These are phyloP conservation scores for Orthosia gothica DNA, from an alignment of 2,888 invertebrate species.

Conservation along the genomic window DNA sequence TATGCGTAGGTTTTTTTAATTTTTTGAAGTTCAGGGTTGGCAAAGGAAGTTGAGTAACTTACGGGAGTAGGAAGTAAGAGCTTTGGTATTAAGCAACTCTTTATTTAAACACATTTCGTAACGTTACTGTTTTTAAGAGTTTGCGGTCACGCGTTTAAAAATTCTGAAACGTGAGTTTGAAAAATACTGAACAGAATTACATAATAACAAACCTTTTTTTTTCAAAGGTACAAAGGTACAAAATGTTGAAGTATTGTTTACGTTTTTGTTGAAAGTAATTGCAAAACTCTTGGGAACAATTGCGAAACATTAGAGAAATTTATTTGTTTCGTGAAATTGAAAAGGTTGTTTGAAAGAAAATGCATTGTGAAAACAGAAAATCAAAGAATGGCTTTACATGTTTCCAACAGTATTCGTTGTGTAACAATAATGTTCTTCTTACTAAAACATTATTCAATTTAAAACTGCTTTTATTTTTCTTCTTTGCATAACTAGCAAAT, in stretches of 20 bases:
- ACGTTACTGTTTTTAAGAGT: conserved; percentile 25
- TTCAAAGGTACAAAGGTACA: neutral
- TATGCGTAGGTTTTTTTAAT: neutral
- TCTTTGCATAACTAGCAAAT: too few relatives aligned
- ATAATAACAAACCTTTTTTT: conserved; percentile 11
- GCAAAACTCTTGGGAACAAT: conserved; percentile 1
- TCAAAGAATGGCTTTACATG: neutral
- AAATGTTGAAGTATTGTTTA: conserved; percentile 12
- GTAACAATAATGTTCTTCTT: neutral
- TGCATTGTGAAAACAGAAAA: neutral
- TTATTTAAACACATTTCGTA: conserved; percentile 11
- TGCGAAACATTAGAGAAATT: neutral
- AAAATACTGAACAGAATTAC: neutral
- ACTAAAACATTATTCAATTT: neutral
- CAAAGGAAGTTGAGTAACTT: neutral
- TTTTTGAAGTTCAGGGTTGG: conserved; percentile 4
- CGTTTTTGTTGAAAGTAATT: conserved; percentile 3
- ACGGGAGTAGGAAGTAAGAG: conserved; percentile 2
- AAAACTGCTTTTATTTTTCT: neutral
- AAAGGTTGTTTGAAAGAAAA: neutral
- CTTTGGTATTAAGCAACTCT: conserved; percentile 15
- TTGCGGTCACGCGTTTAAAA: conserved; percentile 24
- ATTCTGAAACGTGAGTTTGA: conserved; percentile 36
- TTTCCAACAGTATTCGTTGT: too few relatives aligned
- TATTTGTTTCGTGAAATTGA: neutral